Conservation (phyloP, 2,888 invertebrate genomes). For the Plagodis pulveraria region DNA sequence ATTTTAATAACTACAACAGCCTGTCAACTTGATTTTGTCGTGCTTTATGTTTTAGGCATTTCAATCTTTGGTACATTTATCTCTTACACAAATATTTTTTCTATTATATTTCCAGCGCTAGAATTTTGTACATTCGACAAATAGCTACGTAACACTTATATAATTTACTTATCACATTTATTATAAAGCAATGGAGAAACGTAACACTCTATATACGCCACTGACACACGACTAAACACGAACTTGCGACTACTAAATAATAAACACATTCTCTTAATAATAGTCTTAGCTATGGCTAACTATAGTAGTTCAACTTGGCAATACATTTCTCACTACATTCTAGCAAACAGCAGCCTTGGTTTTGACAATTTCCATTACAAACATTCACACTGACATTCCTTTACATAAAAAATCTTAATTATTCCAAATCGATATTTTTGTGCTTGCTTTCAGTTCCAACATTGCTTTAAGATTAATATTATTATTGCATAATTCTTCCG, state of each 20-base stretch:
- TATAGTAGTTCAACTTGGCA: constrained; percentile 46
- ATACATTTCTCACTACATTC: constrained; percentile 48
- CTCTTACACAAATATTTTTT: not conserved
- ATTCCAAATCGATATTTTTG: constrained; percentile 37
- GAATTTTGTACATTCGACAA: constrained; percentile 60
- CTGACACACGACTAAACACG: constrained; percentile 37
- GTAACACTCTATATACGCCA: constrained; percentile 29
- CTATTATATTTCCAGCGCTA: constrained; percentile 45
- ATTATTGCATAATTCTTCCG: constrained; percentile 9
- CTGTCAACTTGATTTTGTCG: not conserved
- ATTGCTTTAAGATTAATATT: constrained; percentile 17
- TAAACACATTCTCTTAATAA: constrained; percentile 34
- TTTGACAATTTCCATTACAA: constrained; percentile 51
- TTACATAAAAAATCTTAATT: constrained; percentile 39
- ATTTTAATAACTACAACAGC: not conserved
- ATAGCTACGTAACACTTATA: constrained; percentile 43
- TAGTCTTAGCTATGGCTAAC: constrained; percentile 29
- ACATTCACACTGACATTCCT: constrained; percentile 49
- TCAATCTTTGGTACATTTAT: constrained; percentile 27
- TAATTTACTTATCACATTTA: constrained; percentile 39
- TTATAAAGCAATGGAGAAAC: constrained; percentile 38
- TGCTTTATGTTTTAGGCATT: constrained; percentile 1
- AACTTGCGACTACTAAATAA: constrained; percentile 34
- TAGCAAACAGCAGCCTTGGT: constrained; percentile 68
- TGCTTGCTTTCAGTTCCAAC: constrained; percentile 36